Conservation (phyloP, 1,140 invertebrate species). For the Achatina immaculata region DNA sequence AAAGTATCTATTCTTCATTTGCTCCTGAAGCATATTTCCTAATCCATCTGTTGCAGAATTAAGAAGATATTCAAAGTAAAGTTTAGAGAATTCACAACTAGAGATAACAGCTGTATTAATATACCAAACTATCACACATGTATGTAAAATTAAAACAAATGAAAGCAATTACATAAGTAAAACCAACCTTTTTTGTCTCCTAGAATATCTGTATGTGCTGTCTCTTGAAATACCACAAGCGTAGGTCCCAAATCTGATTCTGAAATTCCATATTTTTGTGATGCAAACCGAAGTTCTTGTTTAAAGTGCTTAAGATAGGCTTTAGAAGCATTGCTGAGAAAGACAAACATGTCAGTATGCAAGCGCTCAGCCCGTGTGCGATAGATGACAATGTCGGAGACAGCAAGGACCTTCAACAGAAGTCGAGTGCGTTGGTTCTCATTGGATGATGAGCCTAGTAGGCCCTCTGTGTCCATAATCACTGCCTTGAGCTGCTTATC, state of each 20-base stretch:
- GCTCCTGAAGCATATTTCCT: constrained; percentile 78
- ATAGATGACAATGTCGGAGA: constrained; percentile 87
- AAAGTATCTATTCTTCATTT: no score
- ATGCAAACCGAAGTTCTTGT: constrained; percentile 76
- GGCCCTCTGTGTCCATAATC: constrained; percentile 86
- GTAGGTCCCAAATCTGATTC: constrained; percentile 78
- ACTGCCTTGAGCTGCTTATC: constrained; percentile 78
- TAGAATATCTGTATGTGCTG: constrained; percentile 77
- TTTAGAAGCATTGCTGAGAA: constrained; percentile 83
- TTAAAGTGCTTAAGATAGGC: constrained; percentile 84
- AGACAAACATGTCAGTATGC: constrained; percentile 84
- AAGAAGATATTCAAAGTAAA: no score
- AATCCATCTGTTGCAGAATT: no score
- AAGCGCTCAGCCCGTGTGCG: constrained; percentile 83
- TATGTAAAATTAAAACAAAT: background rate
- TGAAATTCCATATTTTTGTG: constrained; percentile 72
- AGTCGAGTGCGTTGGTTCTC: constrained; percentile 81
- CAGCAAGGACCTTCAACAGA: constrained; percentile 82
- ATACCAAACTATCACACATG: no score
- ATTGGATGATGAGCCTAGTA: constrained; percentile 78
- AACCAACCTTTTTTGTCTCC: constrained; percentile 51
- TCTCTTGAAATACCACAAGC: constrained; percentile 87
- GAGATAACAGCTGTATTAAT: no score
- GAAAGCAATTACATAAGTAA: background rate
- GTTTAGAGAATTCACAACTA: no score